Conservation (phyloP, 2,113 vertebrate species). For the Eudorcas thomsonii region DNA sequence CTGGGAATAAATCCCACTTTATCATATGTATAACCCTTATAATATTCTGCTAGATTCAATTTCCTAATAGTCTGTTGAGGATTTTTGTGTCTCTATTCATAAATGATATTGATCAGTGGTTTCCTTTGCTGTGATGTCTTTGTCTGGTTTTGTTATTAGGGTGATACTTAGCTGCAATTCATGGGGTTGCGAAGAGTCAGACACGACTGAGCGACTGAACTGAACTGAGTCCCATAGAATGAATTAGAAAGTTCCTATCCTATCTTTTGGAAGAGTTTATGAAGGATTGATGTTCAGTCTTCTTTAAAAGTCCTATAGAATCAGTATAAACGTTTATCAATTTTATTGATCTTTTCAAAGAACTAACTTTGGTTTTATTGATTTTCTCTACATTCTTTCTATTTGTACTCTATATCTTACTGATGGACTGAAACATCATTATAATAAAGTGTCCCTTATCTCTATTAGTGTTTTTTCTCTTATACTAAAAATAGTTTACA, state of each 20-base stretch:
- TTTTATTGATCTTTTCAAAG: not conserved
- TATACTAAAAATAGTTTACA: constrained; percentile 34
- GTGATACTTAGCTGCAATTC: not conserved
- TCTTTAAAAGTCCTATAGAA: not conserved
- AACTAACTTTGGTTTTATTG: not conserved
- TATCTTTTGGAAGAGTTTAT: not conserved
- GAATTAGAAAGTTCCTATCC: not conserved
- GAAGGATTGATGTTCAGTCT: not conserved
- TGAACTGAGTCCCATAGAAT: not conserved
- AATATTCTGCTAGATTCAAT: not conserved
- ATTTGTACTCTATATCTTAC: not conserved
- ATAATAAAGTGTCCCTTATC: not conserved
- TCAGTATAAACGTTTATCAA: not conserved
- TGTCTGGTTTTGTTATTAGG: not conserved
- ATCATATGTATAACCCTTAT: not conserved
- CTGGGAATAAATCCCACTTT: not conserved
- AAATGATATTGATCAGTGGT: not conserved
- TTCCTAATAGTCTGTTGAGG: not conserved
- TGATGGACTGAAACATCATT: not conserved
- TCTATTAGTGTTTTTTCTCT: not conserved
- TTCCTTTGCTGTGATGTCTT: not conserved
- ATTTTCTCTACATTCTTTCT: not conserved
- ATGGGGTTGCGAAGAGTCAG: too few relatives aligned
- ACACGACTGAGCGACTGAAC: too few relatives aligned
- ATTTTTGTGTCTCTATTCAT: not conserved